Evolutionary conservation across 1,140 invertebrate genomes (phyloP).

Genomic region (Prorops nasuta): DNA sequence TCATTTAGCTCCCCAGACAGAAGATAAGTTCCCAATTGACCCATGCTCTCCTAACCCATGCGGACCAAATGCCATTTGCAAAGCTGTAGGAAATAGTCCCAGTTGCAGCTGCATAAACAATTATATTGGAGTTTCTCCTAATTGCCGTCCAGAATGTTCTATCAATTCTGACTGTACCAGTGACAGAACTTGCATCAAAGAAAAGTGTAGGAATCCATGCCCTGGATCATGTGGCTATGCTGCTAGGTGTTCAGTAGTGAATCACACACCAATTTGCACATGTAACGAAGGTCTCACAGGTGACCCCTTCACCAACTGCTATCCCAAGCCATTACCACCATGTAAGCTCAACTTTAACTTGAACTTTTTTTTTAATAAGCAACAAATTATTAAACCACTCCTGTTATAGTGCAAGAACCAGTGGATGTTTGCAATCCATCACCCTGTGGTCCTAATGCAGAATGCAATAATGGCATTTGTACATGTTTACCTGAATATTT

Average conservation of each 20-base stretch:
- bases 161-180: constrained; percentile 57
- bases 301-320: constrained; percentile 50
- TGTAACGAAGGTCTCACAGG: constrained; percentile 61
- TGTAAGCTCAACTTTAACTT: constrained; percentile 8
- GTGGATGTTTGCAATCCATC: constrained; percentile 64
- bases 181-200: constrained; percentile 56
- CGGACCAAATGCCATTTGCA: constrained; percentile 57
- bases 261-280: constrained; percentile 61
- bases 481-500: too few relatives aligned
- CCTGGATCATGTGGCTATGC: constrained; percentile 59
- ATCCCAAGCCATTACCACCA: constrained; percentile 4
- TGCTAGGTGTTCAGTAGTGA: constrained; percentile 58
- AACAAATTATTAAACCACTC: not conserved
- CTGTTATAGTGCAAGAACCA: constrained; percentile 36
- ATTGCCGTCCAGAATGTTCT: constrained; percentile 58
- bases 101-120: constrained; percentile 58
- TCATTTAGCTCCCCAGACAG: constrained; percentile 20
- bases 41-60: constrained; percentile 59
- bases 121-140: constrained; percentile 59
- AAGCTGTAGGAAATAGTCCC: constrained; percentile 47
- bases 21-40: constrained; percentile 31
- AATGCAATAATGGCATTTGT: too few relatives aligned
- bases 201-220: constrained; percentile 59
- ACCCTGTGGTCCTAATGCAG: too few relatives aligned
- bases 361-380: not conserved